Base-by-base conservation (phyloP, 2,113 vertebrate species). In the Paralichthys olivaceus region DNA sequence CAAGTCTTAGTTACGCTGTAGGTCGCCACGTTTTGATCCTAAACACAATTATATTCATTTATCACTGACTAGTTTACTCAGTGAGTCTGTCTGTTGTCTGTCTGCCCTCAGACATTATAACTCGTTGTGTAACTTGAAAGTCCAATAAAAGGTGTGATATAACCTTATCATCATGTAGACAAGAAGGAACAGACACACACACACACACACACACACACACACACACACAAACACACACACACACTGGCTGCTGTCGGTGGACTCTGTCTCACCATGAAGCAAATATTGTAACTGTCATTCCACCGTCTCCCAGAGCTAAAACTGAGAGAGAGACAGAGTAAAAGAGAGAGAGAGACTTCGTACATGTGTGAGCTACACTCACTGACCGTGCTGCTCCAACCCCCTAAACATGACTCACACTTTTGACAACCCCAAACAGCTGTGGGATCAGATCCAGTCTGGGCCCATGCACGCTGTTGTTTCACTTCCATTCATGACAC, bases 141-240 rank as follows among this genome's bases (percentile, higher is more conserved):
- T 66, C 29, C 34, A 37, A 47, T 2, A 75, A 34, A 82, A 76
- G 75, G 40, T 34, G 7, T 14, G 22, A 3, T 55, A 75, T 80
- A 59, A 64, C 15, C 25, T 82, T 76, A 80, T 85, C 71, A 25
- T 69, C 2, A 61, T 40, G 11, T 4, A 63, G 83, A 89, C 81
- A 77, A 77, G 76, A 74, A 8, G 45, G 45, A 53, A n/a, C 49
- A 22, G 17, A 17, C 58, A 68, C 67, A 63, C 26, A 72, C 14
- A 26, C 63, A 45, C 25, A 51, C 29, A 68, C 19, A n/a, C 53
- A 13, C 51, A 69, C 23, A 76, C n/a, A 49, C 45, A 49, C 45
- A 49, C 17, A 49, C 14, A 49, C 0, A n/a, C 53, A 12, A 45
- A 69, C n/a, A 76, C 19, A 19, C 45, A 49, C 47, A 49, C 47